Percentiles rank a stretch among this genome's conserved stretches.
phyloP scores from a whole-genome alignment of 2,797 vertebrate species.

The Sorex maritimensis region DNA sequence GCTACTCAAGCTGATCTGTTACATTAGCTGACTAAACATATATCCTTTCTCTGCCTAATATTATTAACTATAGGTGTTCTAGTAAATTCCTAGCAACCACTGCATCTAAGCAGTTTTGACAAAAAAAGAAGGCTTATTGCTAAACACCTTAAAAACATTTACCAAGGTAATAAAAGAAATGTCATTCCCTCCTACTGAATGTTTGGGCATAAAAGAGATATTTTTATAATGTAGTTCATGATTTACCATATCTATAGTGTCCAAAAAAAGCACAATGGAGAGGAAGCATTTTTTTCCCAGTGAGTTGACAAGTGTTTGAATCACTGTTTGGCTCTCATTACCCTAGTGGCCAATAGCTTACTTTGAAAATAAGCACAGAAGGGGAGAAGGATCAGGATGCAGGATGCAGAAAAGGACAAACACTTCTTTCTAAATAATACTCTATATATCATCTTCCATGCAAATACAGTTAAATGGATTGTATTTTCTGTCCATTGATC shows the following conservation, averaged over 20 bases:
- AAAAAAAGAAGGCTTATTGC: slow-evolving; percentile 78
- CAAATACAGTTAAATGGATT: slow-evolving; percentile 16
- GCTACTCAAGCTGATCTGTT: not conserved
- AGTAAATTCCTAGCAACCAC: slow-evolving; percentile 81
- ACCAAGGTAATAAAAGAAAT: slow-evolving; percentile 84
- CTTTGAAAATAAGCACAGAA: slow-evolving; percentile 67
- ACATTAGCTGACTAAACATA: slow-evolving; percentile 59
- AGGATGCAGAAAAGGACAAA: not conserved
- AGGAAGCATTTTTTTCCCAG: slow-evolving; percentile 78
- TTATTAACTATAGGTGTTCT: slow-evolving; percentile 74
- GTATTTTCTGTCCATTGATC: not conserved
- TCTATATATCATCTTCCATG: slow-evolving; percentile 11
- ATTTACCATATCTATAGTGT: slow-evolving; percentile 80
- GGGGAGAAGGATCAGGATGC: not conserved
- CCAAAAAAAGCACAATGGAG: slow-evolving; percentile 83
- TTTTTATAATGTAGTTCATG: slow-evolving; percentile 82
- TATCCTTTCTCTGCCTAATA: slow-evolving; percentile 39
- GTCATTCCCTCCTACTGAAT: slow-evolving; percentile 82
- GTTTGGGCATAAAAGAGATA: slow-evolving; percentile 84
- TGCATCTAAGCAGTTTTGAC: slow-evolving; percentile 79
- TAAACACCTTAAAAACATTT: slow-evolving; percentile 86
- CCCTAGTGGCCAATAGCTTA: slow-evolving; percentile 57
- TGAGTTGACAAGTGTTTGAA: slow-evolving; percentile 82
- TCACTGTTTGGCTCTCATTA: slow-evolving; percentile 67
- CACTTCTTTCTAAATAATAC: slow-evolving; percentile 7